phyloP scores from a whole-genome alignment of 2,113 vertebrate species.

The Entosphenus tridentatus region DNA sequence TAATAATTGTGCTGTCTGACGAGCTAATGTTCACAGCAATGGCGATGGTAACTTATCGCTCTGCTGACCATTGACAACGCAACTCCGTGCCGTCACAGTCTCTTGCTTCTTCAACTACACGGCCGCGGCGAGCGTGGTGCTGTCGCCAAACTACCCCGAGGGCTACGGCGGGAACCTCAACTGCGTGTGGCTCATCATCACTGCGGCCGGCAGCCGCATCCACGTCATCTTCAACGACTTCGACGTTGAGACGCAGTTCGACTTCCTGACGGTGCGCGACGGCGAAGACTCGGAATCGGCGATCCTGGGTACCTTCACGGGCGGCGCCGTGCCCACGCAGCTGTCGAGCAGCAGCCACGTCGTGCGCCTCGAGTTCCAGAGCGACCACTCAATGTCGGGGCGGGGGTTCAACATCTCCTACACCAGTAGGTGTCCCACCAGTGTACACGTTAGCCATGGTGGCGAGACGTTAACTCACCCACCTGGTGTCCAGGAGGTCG shows the following conservation, averaged over 20 bases:
- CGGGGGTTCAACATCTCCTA: constrained; percentile 96
- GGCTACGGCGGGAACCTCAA: constrained; percentile 93
- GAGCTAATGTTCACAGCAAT: too few species aligned
- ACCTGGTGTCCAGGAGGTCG: too few species aligned
- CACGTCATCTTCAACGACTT: constrained; percentile 96
- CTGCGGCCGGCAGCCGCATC: constrained; percentile 70
- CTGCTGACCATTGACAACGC: too few species aligned
- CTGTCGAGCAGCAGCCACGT: constrained; percentile 81
- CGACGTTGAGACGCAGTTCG: constrained; percentile 93
- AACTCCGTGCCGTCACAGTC: constrained; percentile 23
- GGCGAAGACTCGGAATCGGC: constrained; percentile 71
- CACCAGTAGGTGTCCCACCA: constrained; percentile 41
- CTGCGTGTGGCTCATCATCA: constrained; percentile 90
- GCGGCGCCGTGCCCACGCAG: constrained; percentile 46
- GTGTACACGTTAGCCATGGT: too few species aligned
- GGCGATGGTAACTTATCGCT: too few species aligned
- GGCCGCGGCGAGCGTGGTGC: constrained; percentile 58
- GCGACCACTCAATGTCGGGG: constrained; percentile 84
- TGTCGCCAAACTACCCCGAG: constrained; percentile 90
- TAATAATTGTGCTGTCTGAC: too few species aligned
- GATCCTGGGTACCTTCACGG: constrained; percentile 75
- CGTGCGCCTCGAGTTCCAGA: constrained; percentile 80
- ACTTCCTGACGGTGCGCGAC: constrained; percentile 84
- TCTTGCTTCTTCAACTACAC: constrained; percentile 99
- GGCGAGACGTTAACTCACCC: too few species aligned